Base-by-base conservation (phyloP, 2,797 vertebrate species). In the Novumbra hubbsi region DNA sequence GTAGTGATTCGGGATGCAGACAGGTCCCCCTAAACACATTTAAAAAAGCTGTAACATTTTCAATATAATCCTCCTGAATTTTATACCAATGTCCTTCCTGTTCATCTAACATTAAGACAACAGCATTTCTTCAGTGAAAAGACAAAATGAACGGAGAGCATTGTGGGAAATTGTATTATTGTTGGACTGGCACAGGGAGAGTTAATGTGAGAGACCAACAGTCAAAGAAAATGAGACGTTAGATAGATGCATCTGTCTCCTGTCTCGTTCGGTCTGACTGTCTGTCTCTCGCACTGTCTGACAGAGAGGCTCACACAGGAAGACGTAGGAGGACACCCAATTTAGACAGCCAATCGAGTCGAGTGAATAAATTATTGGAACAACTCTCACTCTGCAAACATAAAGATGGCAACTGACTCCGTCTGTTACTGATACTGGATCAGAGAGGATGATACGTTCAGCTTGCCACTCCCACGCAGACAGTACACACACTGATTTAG, bases 351-450 rank as follows among this genome's bases (percentile, higher is more conserved):
- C 7, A 70, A 45, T 1, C 12, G 68, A 34, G 48, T 14, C 8
- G 48, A 19, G 67, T 68, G 9, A 24, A 27, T n/a, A 2, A 24
- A 57, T 55, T n/a, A 55, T 55, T 9, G 11, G 3, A 57, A n/a
- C 14, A 45, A 49, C n/a, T 68, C 14, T 11, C 41, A 49, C 55
- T 17, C 3, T 49, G 5, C 15, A 69, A 50, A 32, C 17, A 50
- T 32, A 28, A 27, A 32, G 17, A 70, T 21, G 27, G 49, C 15
- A 30, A 65, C 55, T 27, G 55, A 60, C 24, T 68, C 66, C 38
- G 34, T 48, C 38, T n/a, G 55, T 52, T 27, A 83, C 73, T 82
- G 78, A 74, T 78, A 30, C 50, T 57, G 27, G 76, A 82, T 7
- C 72, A 69, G 68, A 80, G 49, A 68, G 80, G 77, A 34, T 64